Evolutionary conservation across 2,888 invertebrate species (phyloP).

Genomic region (Trissoscelio sp.): DNA sequence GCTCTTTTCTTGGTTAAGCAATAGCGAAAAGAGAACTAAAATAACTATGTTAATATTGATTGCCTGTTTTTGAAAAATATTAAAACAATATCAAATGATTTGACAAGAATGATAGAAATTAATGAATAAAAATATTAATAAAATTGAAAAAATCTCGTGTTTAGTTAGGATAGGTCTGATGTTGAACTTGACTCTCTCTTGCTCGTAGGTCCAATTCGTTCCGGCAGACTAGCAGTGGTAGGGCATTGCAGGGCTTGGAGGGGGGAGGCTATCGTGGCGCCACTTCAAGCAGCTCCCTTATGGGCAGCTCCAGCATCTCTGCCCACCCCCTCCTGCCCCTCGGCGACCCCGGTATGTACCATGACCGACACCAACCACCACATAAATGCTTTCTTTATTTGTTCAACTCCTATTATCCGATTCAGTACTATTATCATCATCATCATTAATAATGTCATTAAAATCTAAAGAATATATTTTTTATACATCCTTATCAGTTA

Average conservation of each 20-base stretch:
- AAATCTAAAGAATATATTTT: not conserved
- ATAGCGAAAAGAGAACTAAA: not conserved
- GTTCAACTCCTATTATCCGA: slow-evolving; percentile 64
- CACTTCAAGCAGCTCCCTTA: slow-evolving; percentile 85
- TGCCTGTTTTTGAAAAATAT: not conserved
- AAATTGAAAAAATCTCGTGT: slow-evolving; percentile 76
- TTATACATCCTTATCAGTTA: not conserved
- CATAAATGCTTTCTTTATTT: slow-evolving; percentile 72
- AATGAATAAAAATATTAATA: slow-evolving; percentile 2
- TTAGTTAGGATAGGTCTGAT: slow-evolving; percentile 83
- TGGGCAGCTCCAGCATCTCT: slow-evolving; percentile 95
- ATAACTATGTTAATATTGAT: not conserved
- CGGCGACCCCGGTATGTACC: slow-evolving; percentile 86
- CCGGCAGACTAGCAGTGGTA: slow-evolving; percentile 88
- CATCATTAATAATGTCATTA: not conserved
- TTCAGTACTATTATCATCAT: slow-evolving; percentile 18
- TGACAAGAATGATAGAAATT: not conserved
- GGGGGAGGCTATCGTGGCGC: slow-evolving; percentile 87
- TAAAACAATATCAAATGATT: not conserved
- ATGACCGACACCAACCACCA: slow-evolving; percentile 80
- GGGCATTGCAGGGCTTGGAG: slow-evolving; percentile 87
- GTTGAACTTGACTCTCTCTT: slow-evolving; percentile 84
- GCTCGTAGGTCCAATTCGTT: slow-evolving; percentile 96
- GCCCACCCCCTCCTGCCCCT: slow-evolving; percentile 97
- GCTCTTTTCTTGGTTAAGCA: too few relatives aligned